phyloP scores from a whole-genome alignment of 2,113 vertebrate species.

The Lathamus discolor region DNA sequence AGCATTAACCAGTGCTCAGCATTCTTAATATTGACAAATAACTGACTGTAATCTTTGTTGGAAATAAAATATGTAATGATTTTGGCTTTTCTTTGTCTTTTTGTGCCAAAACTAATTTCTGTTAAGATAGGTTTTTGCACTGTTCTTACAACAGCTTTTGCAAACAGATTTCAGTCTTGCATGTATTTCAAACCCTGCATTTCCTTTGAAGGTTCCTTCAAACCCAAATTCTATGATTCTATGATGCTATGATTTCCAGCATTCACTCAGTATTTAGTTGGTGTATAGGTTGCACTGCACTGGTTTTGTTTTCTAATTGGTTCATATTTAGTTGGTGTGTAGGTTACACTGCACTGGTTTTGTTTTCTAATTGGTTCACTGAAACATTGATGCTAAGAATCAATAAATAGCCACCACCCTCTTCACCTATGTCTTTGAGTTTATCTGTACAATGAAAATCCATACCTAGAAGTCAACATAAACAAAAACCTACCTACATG shows the following conservation, averaged over 20 bases:
- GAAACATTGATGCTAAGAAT: background rate
- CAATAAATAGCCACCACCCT: background rate
- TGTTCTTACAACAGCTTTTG: background rate
- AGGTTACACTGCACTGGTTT: background rate
- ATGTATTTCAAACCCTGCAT: background rate
- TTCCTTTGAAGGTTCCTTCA: background rate
- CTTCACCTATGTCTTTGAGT: background rate
- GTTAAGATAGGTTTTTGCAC: background rate
- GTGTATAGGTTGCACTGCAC: background rate
- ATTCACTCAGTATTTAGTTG: background rate
- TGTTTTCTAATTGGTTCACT: background rate
- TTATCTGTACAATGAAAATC: background rate
- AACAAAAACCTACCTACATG: background rate
- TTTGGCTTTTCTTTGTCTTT: background rate
- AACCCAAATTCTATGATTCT: background rate
- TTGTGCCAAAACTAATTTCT: background rate
- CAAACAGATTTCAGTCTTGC: background rate
- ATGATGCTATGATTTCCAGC: background rate
- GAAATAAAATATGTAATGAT: background rate
- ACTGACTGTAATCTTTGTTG: background rate
- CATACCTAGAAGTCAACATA: background rate
- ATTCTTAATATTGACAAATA: background rate
- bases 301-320: background rate
- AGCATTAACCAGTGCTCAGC: background rate
- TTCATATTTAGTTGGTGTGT: background rate